Conservation (phyloP, 2,113 vertebrate species). For the human (Homo sapiens) region DNA sequence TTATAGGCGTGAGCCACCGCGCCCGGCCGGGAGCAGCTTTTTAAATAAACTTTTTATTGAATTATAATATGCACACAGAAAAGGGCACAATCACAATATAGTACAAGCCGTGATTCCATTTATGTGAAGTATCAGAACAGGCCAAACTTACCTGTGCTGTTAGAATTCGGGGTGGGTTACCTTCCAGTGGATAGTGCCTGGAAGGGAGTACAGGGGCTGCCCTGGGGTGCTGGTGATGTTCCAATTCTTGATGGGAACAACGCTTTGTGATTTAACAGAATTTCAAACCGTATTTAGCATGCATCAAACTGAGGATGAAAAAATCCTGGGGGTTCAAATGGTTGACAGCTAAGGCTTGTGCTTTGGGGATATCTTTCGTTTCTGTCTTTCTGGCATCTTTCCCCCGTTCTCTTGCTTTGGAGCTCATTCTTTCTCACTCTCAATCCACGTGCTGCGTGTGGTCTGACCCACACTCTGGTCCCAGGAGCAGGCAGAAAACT, state of each 20-base stretch:
- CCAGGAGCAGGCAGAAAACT: not conserved
- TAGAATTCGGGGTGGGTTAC: not conserved
- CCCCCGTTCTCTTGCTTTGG: not conserved
- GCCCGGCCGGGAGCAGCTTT: too few relatives aligned
- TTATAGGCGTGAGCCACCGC: too few relatives aligned
- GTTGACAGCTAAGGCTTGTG: not conserved
- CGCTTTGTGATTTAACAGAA: not conserved
- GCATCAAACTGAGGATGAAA: not conserved
- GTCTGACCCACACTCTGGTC: not conserved
- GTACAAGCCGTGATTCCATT: not conserved
- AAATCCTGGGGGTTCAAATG: not conserved
- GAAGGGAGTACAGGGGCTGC: not conserved
- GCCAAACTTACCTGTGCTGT: not conserved
- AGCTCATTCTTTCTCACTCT: not conserved
- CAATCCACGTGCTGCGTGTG: fast-evolving
- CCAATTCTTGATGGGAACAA: not conserved
- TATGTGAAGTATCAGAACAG: not conserved
- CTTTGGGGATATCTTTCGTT: not conserved
- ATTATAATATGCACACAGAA: not conserved
- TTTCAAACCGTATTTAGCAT: not conserved
- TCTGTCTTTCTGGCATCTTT: not conserved
- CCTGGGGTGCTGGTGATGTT: not conserved
- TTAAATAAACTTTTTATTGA: not conserved
- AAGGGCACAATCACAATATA: not conserved
- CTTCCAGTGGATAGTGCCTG: not conserved